phyloP scores from a whole-genome alignment of 2,797 vertebrate genomes.

The Limnodromus scolopaceus region DNA sequence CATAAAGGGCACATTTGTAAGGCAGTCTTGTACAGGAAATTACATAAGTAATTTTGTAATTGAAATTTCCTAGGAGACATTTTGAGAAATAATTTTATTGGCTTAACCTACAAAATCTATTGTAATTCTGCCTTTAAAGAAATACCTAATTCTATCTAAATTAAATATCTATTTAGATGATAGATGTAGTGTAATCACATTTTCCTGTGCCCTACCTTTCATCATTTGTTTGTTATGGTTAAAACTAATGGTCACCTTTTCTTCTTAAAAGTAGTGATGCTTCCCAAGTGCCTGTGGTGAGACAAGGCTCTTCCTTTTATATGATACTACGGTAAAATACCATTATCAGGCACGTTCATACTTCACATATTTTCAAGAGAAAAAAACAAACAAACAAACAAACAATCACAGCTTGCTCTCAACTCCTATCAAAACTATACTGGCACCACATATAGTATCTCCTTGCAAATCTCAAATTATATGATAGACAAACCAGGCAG shows the following conservation, averaged over 20 bases:
- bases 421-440: background rate
- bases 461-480: background rate
- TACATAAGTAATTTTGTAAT: background rate
- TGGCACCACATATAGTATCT: background rate
- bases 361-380: background rate
- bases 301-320: background rate
- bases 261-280: background rate
- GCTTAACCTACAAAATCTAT: background rate
- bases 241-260: background rate
- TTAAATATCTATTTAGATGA: background rate
- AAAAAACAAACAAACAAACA: too few relatives aligned
- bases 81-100: background rate
- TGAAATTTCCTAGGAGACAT: background rate
- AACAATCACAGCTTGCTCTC: background rate
- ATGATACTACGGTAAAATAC: background rate
- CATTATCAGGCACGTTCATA: background rate
- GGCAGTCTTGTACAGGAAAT: background rate
- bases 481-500: rapidly evolving
- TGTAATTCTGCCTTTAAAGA: background rate
- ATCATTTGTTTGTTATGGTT: background rate
- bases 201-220: background rate
- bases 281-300: background rate
- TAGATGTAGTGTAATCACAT: background rate
- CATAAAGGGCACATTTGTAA: background rate
- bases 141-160: background rate